phyloP scores from a whole-genome alignment of 2,888 invertebrate species.

The Noctua fimbriata region DNA sequence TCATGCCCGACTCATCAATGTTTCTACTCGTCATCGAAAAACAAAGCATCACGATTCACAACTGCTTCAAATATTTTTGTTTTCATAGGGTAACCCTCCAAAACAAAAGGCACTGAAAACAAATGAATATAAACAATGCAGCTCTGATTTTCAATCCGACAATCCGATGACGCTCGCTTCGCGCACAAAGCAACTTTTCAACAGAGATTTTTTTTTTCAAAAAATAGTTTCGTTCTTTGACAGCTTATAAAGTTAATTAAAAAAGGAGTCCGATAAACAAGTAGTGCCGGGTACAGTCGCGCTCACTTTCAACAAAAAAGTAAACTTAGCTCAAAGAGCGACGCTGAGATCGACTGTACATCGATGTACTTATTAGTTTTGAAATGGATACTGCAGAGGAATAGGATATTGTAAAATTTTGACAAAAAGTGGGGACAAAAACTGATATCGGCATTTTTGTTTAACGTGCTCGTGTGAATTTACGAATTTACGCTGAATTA shows the following conservation, averaged over 20 bases:
- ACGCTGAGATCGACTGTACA: constrained; percentile 18
- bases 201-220: not conserved
- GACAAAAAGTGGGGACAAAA: not conserved
- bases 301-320: constrained; percentile 36
- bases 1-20: too few species aligned
- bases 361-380: not conserved
- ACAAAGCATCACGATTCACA: too few species aligned
- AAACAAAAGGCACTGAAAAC: not conserved
- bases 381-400: not conserved
- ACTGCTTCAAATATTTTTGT: not conserved
- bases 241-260: constrained; percentile 40
- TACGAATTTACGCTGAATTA: not conserved
- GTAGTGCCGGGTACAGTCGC: not conserved
- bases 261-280: constrained; percentile 39
- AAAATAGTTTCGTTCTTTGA: constrained; percentile 12
- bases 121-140: not conserved
- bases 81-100: not conserved
- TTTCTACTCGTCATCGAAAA: too few species aligned
- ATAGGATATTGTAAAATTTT: not conserved
- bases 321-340: constrained; percentile 34
- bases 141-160: not conserved
- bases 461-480: not conserved
- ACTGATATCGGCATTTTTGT: not conserved
- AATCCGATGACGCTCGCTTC: not conserved
- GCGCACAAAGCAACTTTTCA: constrained; percentile 13